phyloP scores from a whole-genome alignment of 2,888 invertebrate genomes.

The Torymus aiolomorphi region DNA sequence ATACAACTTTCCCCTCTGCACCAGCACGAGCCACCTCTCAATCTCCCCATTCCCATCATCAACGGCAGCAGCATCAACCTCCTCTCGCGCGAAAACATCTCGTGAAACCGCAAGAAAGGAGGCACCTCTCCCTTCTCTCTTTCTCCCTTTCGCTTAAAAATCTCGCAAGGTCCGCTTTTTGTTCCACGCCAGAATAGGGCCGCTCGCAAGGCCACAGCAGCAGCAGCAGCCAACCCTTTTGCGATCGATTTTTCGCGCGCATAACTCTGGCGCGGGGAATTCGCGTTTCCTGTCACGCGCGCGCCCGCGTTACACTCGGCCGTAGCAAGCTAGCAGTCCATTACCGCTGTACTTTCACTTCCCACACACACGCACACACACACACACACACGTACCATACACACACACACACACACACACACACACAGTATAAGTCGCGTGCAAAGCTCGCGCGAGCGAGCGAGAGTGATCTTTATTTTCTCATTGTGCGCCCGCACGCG shows the following conservation, averaged over 20 bases:
- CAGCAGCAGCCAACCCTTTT: not conserved
- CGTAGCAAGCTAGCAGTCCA: too few species aligned
- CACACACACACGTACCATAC: too few species aligned
- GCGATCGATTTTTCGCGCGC: slow-evolving; percentile 32
- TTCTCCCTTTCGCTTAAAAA: not conserved
- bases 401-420: not conserved
- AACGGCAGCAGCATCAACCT: too few species aligned
- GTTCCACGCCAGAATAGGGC: not conserved
- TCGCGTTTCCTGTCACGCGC: slow-evolving; percentile 55
- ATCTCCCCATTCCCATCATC: too few species aligned
- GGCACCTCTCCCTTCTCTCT: too few species aligned
- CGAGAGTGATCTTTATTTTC: slow-evolving; percentile 53
- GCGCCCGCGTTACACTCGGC: slow-evolving; percentile 23
- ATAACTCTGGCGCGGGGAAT: slow-evolving; percentile 31
- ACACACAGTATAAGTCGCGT: not conserved
- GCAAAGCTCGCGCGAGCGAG: slow-evolving; percentile 6
- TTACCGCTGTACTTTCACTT: slow-evolving; percentile 48
- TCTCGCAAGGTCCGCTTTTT: slow-evolving; percentile 22
- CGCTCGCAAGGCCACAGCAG: slow-evolving; percentile 8
- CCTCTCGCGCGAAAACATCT: too few species aligned
- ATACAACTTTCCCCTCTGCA: too few species aligned
- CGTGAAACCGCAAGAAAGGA: too few species aligned
- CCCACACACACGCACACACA: slow-evolving; percentile 16
- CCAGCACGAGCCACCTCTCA: too few species aligned
- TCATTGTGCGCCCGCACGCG: slow-evolving; percentile 30